Conservation (phyloP, 2,113 vertebrate genomes). For the Ariopsis seemanni region DNA sequence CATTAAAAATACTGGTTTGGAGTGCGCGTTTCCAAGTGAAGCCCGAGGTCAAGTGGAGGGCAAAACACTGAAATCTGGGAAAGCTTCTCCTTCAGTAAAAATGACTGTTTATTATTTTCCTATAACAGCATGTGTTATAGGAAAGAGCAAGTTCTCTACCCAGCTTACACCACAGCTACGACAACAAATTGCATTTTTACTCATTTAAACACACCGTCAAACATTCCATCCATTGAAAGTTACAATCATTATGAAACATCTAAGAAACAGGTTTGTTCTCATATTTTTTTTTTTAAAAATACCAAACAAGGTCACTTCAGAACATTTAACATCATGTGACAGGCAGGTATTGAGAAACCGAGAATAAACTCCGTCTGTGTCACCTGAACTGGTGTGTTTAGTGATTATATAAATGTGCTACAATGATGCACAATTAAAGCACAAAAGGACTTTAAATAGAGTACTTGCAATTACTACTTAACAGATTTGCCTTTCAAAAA, state of each 20-base stretch:
- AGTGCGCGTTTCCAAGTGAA: neutral
- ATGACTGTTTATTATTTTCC: neutral
- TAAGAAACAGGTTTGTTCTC: neutral
- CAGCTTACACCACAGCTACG: neutral
- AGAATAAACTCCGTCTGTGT: neutral
- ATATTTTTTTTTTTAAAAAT: too few relatives aligned
- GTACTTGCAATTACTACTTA: neutral
- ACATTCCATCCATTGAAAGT: neutral
- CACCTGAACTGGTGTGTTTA: neutral
- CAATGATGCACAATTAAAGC: neutral
- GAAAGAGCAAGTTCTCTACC: neutral
- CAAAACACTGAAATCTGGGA: neutral
- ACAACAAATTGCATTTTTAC: neutral
- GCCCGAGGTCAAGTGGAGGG: neutral
- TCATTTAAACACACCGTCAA: neutral
- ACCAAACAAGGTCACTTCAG: neutral
- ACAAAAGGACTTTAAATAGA: neutral
- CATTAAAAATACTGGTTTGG: neutral
- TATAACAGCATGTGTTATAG: neutral
- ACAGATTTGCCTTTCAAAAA: neutral
- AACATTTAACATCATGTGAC: neutral
- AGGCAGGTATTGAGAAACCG: neutral
- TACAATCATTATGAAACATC: neutral
- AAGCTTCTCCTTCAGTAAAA: neutral
- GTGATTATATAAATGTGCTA: neutral